Conservation (phyloP, 1,140 invertebrate species). For the Pissodes strobi region DNA sequence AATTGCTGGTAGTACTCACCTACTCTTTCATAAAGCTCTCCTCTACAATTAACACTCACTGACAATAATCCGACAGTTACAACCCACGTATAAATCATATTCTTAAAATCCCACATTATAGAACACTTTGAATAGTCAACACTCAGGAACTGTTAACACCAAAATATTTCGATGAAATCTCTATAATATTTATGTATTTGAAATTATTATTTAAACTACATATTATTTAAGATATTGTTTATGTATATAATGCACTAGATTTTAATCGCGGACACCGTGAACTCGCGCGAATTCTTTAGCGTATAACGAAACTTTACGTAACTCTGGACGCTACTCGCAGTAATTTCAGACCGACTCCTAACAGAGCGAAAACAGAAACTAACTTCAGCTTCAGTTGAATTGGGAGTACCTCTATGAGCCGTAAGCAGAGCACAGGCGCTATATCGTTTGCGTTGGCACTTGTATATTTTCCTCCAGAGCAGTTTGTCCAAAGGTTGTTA, state of each 20-base stretch:
- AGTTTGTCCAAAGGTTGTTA: conserved; percentile 28
- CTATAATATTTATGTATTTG: no score
- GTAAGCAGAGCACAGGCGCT: conserved; percentile 30
- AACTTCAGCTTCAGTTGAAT: conserved; percentile 27
- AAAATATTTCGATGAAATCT: neutral
- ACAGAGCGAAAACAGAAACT: conserved; percentile 17
- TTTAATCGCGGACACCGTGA: neutral
- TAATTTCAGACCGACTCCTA: neutral
- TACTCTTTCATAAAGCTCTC: conserved; percentile 23
- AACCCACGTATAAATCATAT: conserved; percentile 16
- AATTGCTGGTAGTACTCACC: no score
- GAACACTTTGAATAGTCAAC: neutral
- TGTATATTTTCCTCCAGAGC: conserved; percentile 24
- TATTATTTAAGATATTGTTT: no score
- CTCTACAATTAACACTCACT: conserved; percentile 2
- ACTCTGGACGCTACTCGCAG: neutral
- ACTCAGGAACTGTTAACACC: neutral
- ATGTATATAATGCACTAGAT: neutral
- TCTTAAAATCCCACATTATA: conserved; percentile 6
- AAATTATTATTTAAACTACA: no score
- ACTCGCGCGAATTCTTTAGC: neutral
- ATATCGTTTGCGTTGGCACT: conserved; percentile 25
- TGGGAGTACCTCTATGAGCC: conserved; percentile 12
- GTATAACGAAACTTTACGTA: conserved; percentile 1
- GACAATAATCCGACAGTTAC: conserved; percentile 4